These are phyloP conservation scores for Drosophila nikananu DNA, from an alignment of 1,140 invertebrate genomes.

Conservation along the genomic window DNA sequence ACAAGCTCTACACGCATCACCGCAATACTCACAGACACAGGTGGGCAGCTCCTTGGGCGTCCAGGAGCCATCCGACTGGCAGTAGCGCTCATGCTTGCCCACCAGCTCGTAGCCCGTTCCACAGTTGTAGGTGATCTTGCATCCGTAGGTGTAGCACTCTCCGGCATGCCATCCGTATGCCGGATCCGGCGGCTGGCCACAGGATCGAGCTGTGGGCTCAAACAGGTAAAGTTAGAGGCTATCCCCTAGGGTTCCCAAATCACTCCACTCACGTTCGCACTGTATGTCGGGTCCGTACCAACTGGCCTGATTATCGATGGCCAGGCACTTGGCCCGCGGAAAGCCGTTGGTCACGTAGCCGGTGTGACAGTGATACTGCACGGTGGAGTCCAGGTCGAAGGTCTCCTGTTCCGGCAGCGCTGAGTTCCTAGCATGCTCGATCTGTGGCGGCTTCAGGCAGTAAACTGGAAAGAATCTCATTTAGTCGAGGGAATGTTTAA, in stretches of 20 bases:
- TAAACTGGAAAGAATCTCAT: conserved; percentile 88
- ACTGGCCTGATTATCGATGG: conserved; percentile 93
- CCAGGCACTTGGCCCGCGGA: conserved; percentile 90
- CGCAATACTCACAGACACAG: conserved; percentile 91
- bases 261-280: conserved; percentile 93
- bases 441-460: conserved; percentile 94
- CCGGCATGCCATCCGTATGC: conserved; percentile 96
- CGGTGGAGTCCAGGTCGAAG: conserved; percentile 92
- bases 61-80: conserved; percentile 95
- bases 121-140: conserved; percentile 96
- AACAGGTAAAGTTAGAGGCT: neutral
- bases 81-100: conserved; percentile 92
- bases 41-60: conserved; percentile 94
- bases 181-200: conserved; percentile 94
- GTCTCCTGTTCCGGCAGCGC: conserved; percentile 92
- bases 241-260: neutral
- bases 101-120: conserved; percentile 95
- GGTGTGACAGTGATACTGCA: conserved; percentile 96
- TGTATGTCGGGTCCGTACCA: conserved; percentile 98
- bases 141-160: conserved; percentile 96
- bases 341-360: conserved; percentile 76
- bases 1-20: conserved; percentile 30
- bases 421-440: conserved; percentile 95
- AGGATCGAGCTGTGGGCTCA: conserved; percentile 89
- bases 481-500: too few relatives aligned